A percentile compares a stretch with the other conserved stretches of the same genome.
phyloP scores from a whole-genome alignment of 2,113 vertebrate species.

The Ardeotis arabs region DNA sequence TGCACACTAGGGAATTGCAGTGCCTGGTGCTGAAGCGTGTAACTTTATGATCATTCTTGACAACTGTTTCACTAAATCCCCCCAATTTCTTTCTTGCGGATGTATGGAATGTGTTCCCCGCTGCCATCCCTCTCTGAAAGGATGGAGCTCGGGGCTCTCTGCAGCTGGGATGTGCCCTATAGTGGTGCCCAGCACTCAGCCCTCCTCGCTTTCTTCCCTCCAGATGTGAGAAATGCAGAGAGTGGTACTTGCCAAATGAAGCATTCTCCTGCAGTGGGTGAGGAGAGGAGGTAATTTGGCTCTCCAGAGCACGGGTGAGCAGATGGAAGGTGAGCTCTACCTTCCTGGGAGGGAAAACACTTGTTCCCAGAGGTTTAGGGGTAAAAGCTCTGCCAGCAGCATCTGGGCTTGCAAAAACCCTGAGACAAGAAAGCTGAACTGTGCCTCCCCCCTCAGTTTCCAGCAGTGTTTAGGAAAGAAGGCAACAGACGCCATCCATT shows the following conservation, averaged over 20 bases:
- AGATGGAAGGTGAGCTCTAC: not conserved
- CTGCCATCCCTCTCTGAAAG: not conserved
- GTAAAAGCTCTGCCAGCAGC: not conserved
- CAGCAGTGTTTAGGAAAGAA: not conserved
- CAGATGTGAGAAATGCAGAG: not conserved
- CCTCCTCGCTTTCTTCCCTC: not conserved
- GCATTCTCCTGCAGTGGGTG: not conserved
- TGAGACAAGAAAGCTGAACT: not conserved
- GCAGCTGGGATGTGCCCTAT: not conserved
- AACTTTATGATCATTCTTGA: not conserved
- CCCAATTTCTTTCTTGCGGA: not conserved
- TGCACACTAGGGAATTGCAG: not conserved
- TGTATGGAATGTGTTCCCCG: not conserved
- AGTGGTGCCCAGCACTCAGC: not conserved
- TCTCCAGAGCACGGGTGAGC: not conserved
- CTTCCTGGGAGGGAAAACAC: not conserved
- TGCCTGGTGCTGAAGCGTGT: not conserved
- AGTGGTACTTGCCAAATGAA: not conserved
- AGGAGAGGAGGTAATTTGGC: not conserved
- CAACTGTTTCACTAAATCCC: not conserved
- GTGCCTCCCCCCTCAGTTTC: not conserved
- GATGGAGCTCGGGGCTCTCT: not conserved
- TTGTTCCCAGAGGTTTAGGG: not conserved
- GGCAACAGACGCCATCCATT: slow-evolving; percentile 49
- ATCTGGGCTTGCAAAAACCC: not conserved